Evolutionary conservation across 1,140 invertebrate genomes (phyloP).

Genomic region (Lasioglossum baleicum): DNA sequence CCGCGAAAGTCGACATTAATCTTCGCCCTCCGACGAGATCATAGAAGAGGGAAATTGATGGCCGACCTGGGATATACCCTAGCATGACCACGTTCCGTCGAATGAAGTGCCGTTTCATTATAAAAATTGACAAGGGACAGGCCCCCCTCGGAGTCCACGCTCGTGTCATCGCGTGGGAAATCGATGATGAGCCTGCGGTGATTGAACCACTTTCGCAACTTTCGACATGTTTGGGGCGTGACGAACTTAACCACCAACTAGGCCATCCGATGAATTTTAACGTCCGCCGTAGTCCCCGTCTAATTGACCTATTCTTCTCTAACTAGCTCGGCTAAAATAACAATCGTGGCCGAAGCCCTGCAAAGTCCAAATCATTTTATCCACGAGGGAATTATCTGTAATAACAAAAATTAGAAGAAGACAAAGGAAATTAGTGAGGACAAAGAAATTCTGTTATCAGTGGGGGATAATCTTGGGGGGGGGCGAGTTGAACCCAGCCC

Average conservation of each 20-base stretch:
- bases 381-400: too few relatives aligned
- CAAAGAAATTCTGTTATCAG: too few relatives aligned
- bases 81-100: constrained; percentile 19
- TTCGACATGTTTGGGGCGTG: background rate
- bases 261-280: too few relatives aligned
- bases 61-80: constrained; percentile 41
- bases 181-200: constrained; percentile 34
- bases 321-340: too few relatives aligned
- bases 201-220: background rate
- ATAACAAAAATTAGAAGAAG: too few relatives aligned
- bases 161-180: constrained; percentile 40
- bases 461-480: too few relatives aligned
- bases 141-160: constrained; percentile 25
- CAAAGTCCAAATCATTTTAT: too few relatives aligned
- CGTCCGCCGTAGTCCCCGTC: too few relatives aligned
- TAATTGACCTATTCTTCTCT: too few relatives aligned
- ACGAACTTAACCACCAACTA: background rate
- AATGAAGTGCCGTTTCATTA: constrained; percentile 60
- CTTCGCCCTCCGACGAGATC: constrained; percentile 52
- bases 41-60: constrained; percentile 59
- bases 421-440: too few relatives aligned
- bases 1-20: constrained; percentile 57
- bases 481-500: too few relatives aligned
- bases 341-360: too few relatives aligned
- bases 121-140: constrained; percentile 58